Evolutionary conservation across 2,888 invertebrate species (phyloP).

Genomic region (Ecliptopera silaceata): DNA sequence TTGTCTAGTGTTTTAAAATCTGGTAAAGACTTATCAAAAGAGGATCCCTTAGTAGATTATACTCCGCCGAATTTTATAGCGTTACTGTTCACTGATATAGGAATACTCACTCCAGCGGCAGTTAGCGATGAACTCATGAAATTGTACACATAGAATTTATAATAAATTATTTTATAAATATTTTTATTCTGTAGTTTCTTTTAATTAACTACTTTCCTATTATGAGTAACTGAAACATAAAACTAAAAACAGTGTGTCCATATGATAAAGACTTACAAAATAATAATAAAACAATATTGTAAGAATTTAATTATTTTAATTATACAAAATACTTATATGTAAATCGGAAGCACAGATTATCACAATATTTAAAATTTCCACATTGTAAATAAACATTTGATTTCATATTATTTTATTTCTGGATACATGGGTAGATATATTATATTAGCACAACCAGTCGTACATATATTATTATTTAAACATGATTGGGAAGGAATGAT

Average conservation of each 20-base stretch:
- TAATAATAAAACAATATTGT: constrained; percentile 33
- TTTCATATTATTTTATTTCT: not conserved
- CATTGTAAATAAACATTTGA: constrained; percentile 4
- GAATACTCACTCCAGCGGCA: constrained; percentile 97
- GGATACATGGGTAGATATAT: not conserved
- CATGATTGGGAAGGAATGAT: constrained; percentile 2
- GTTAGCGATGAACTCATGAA: constrained; percentile 99
- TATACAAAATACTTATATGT: constrained; percentile 29
- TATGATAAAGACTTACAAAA: no score
- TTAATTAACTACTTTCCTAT: no score
- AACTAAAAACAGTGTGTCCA: not conserved
- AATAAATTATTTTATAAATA: constrained; percentile 13
- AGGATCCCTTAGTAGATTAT: constrained; percentile 97
- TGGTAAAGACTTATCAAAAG: constrained; percentile 74
- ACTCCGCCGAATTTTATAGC: constrained; percentile 97
- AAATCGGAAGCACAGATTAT: constrained; percentile 54
- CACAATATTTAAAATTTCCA: constrained; percentile 51
- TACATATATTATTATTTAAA: not conserved
- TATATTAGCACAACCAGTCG: not conserved
- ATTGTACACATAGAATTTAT: constrained; percentile 88
- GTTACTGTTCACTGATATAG: constrained; percentile 96
- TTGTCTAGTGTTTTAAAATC: constrained; percentile 77
- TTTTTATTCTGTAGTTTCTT: not conserved
- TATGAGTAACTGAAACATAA: no score
- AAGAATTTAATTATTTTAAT: constrained; percentile 7